Percentiles rank a stretch among this genome's conserved stretches.
phyloP scores from a whole-genome alignment of 2,113 vertebrate species.

The Forbesichthys papilliferus region DNA sequence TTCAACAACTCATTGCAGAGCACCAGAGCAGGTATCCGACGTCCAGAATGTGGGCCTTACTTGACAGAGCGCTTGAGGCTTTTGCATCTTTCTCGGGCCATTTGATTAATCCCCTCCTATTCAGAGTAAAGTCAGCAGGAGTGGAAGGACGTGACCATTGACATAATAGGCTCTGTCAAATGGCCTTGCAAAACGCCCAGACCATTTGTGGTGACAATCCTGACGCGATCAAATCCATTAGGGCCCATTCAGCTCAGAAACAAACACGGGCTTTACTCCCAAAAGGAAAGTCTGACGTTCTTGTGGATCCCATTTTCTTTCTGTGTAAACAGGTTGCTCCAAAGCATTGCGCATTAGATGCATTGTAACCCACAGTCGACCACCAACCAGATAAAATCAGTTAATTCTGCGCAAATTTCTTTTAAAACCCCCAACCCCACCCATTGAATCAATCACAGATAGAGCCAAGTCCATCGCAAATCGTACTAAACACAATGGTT shows the following conservation, averaged over 20 bases:
- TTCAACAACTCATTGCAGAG: too few relatives aligned
- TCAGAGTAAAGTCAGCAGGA: constrained; percentile 50
- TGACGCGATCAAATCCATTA: constrained; percentile 70
- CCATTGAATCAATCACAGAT: too few relatives aligned
- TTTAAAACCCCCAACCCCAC: neutral
- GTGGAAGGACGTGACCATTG: constrained; percentile 67
- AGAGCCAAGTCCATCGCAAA: too few relatives aligned
- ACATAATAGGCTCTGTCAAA: constrained; percentile 74
- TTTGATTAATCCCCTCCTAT: constrained; percentile 71
- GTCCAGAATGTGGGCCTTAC: constrained; percentile 38
- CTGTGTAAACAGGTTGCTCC: constrained; percentile 29
- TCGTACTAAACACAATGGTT: too few relatives aligned
- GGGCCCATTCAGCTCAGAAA: constrained; percentile 63
- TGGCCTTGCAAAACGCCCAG: constrained; percentile 71
- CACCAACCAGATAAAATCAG: neutral
- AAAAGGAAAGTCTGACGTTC: constrained; percentile 55
- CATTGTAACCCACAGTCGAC: constrained; percentile 3
- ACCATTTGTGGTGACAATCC: constrained; percentile 76
- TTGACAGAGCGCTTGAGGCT: constrained; percentile 53
- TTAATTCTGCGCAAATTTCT: neutral
- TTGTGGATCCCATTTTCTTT: constrained; percentile 39
- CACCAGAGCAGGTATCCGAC: too few relatives aligned
- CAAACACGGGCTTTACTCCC: constrained; percentile 62
- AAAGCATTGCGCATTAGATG: constrained; percentile 6
- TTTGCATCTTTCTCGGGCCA: constrained; percentile 60